phyloP scores from a whole-genome alignment of 2,797 vertebrate species.

The Typhlichthys subterraneus region DNA sequence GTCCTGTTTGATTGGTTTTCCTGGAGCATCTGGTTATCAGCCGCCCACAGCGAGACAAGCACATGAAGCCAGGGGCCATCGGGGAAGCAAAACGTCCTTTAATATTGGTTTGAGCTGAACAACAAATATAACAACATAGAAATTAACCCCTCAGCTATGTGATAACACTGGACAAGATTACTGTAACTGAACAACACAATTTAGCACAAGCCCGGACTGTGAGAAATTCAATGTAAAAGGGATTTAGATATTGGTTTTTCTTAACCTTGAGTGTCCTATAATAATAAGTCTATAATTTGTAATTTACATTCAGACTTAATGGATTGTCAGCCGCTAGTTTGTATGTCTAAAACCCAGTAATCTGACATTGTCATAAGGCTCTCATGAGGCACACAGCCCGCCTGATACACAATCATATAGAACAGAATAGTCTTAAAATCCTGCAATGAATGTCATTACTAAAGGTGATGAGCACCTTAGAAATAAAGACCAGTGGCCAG shows the following conservation, averaged over 20 bases:
- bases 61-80: conserved; percentile 13
- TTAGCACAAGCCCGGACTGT: not conserved
- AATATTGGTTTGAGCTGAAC: conserved; percentile 42
- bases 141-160: conserved; percentile 47
- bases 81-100: conserved; percentile 22
- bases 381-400: conserved; percentile 42
- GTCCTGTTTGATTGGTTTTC: conserved; percentile 48
- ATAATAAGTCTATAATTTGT: conserved; percentile 15
- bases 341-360: conserved; percentile 31
- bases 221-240: not conserved
- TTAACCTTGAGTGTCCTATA: no score
- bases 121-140: conserved; percentile 44
- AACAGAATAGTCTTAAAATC: conserved; percentile 49
- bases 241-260: not conserved
- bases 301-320: not conserved
- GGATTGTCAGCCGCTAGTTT: conserved; percentile 32
- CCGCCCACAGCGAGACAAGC: conserved; percentile 43
- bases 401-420: conserved; percentile 14
- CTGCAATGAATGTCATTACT: conserved; percentile 45
- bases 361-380: conserved; percentile 46
- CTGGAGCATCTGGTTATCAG: conserved; percentile 48
- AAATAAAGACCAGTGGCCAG: conserved; percentile 20
- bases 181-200: conserved; percentile 41
- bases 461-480: conserved; percentile 50
- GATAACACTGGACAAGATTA: conserved; percentile 38